Evolutionary conservation across 2,797 vertebrate genomes (phyloP), one percentile per base, ranked within the genome.

Genomic region (Geotrypetes seraphini): DNA sequence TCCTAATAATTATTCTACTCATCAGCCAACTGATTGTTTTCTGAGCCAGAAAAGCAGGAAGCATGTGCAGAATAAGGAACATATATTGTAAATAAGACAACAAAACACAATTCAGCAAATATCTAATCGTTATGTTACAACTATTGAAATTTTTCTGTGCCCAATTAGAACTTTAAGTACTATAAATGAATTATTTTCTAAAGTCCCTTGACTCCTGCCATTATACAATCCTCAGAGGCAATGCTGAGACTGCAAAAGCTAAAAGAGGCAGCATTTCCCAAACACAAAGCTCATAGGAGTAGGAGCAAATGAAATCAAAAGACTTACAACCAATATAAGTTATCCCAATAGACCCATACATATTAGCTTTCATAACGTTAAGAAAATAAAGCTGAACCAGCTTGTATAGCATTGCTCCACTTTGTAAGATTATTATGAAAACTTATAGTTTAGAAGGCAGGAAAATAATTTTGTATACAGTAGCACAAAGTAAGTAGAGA

Each of bases 151-250:
- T 43, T 33, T 47, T 27, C 39, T 46, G 32, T 44, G 48, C 51
- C 47, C 51, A 63, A 61, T 56, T 33, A 44, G 19, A 63, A 27
- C 7, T 40, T 43, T 10, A 9, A 12, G 10, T n/a, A 43, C 39
- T 41, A 43, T 58, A 56, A 16, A 39, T 25, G 12, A 19, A 32
- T 31, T 61, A 56, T 41, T 42, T 14, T 46, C 35, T 51, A 46
- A 43, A 33, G 31, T 28, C 23, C 53, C 60, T 55, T 21, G 3
- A 49, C 55, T 56, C 43, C 35, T 47, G 44, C 46, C 51, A 58
- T 18, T 40, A 41, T 51, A 44, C 53, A n/a, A 48, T 60, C 50
- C 38, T 61, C 3, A 2, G 37, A 50, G 62, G 51, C 58, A 57
- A 21, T 44, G 51, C 50, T 7, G 22, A 26, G 42, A 41, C 36